phyloP scores from a whole-genome alignment of 2,888 invertebrate genomes.

The Petrolisthes manimaculis region DNA sequence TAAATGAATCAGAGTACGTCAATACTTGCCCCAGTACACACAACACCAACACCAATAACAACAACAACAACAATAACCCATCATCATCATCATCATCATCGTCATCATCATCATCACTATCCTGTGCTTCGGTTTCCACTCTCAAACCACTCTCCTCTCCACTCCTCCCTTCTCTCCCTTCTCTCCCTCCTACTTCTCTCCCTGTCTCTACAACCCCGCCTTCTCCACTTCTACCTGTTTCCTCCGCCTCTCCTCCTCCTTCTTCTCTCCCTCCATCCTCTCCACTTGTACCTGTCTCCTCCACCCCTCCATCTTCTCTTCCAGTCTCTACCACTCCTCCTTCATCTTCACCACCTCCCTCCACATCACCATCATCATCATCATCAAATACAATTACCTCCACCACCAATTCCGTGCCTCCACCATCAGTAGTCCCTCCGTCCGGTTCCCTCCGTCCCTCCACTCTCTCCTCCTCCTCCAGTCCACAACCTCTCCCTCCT shows the following conservation, averaged over 20 bases:
- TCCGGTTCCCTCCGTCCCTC: neutral
- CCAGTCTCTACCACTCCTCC: too few relatives aligned
- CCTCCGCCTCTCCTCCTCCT: neutral
- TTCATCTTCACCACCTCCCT: neutral
- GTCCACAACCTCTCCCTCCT: neutral
- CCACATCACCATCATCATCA: neutral
- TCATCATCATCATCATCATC: slow-evolving; percentile 14
- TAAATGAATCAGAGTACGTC: neutral
- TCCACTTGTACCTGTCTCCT: neutral
- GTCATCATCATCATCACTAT: slow-evolving; percentile 37
- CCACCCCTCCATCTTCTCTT: too few relatives aligned
- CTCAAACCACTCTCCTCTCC: slow-evolving; percentile 10
- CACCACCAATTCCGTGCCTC: neutral
- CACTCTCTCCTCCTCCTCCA: neutral
- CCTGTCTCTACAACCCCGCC: neutral
- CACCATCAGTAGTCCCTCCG: neutral
- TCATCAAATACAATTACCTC: neutral
- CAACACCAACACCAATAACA: slow-evolving; percentile 25
- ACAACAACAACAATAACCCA: slow-evolving; percentile 13
- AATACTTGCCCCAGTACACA: neutral
- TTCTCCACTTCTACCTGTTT: neutral
- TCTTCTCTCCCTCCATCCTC: neutral
- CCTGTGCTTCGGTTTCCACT: slow-evolving; percentile 15
- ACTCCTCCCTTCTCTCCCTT: neutral
- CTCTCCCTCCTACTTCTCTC: slow-evolving; percentile 4